phyloP scores from a whole-genome alignment of 2,888 invertebrate genomes.

The Teleogryllus oceanicus region DNA sequence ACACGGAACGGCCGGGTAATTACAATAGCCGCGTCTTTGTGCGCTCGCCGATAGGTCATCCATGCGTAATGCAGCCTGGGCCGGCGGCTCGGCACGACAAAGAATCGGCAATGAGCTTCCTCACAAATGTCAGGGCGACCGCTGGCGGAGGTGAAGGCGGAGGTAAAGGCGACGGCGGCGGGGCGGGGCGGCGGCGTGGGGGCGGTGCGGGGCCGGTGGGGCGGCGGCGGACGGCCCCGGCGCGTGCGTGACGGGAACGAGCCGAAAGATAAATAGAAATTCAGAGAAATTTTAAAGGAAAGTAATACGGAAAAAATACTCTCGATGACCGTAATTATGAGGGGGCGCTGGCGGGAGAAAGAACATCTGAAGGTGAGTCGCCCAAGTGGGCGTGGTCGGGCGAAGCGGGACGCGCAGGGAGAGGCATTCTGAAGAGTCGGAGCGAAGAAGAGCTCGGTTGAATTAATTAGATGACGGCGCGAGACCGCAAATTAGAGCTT shows the following conservation, averaged over 20 bases:
- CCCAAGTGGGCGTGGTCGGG: background rate
- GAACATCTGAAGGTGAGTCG: conserved; percentile 18
- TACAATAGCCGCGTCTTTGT: conserved; percentile 29
- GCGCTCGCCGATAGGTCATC: conserved; percentile 26
- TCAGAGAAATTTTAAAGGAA: conserved; percentile 11
- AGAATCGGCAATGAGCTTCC: conserved; percentile 3
- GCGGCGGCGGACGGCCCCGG: background rate
- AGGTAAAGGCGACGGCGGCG: background rate
- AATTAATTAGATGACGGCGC: background rate
- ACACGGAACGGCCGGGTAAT: conserved; percentile 30
- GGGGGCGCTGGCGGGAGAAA: background rate
- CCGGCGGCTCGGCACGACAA: background rate
- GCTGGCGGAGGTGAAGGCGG: background rate
- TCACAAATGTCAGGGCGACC: conserved; percentile 27
- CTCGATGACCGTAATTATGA: background rate
- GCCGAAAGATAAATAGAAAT: background rate
- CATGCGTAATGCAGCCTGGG: conserved; percentile 28
- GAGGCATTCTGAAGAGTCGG: background rate
- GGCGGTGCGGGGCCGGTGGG: background rate
- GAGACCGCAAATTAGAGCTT: background rate
- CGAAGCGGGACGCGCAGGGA: no score
- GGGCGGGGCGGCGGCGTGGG: background rate
- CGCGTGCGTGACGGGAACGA: background rate
- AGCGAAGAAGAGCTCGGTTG: background rate
- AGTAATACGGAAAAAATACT: background rate